A percentile compares a stretch with the other conserved stretches of the same genome.
Conservation (phyloP, 2,888 invertebrate genomes). For the Druceiella hillmani region DNA sequence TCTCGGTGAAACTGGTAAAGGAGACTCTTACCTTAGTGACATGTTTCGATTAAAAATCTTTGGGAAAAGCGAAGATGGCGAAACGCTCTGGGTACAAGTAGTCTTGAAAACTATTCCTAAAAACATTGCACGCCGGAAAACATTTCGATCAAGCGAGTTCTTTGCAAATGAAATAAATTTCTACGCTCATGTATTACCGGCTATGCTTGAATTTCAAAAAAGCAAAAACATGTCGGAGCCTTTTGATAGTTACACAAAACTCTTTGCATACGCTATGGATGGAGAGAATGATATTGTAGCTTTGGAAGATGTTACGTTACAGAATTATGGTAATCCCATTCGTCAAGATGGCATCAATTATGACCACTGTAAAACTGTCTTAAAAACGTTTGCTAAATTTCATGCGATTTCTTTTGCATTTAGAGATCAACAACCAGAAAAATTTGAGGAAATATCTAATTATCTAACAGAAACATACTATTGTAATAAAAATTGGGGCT, state of each 20-base stretch:
- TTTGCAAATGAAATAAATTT: constrained; percentile 67
- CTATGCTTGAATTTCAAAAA: constrained; percentile 40
- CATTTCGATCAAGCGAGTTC: constrained; percentile 61
- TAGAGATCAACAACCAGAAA: constrained; percentile 47
- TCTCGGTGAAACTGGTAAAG: constrained; percentile 49
- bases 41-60: constrained; percentile 54
- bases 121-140: constrained; percentile 55
- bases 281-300: constrained; percentile 52
- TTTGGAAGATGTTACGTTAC: constrained; percentile 48
- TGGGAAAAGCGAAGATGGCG: constrained; percentile 34
- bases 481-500: constrained; percentile 43
- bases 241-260: constrained; percentile 44
- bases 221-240: constrained; percentile 38
- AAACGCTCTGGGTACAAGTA: constrained; percentile 40
- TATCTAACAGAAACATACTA: constrained; percentile 55
- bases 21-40: constrained; percentile 66
- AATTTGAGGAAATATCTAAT: constrained; percentile 39
- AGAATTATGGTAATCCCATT: constrained; percentile 38
- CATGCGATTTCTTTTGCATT: constrained; percentile 57
- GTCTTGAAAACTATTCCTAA: constrained; percentile 64
- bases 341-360: constrained; percentile 48
- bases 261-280: constrained; percentile 44
- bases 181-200: constrained; percentile 51
- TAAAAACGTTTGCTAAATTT: constrained; percentile 51
- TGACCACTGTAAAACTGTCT: constrained; percentile 43